Conservation (phyloP, 92 coral and sea anemone species). For the Zoanthus solanderi region DNA sequence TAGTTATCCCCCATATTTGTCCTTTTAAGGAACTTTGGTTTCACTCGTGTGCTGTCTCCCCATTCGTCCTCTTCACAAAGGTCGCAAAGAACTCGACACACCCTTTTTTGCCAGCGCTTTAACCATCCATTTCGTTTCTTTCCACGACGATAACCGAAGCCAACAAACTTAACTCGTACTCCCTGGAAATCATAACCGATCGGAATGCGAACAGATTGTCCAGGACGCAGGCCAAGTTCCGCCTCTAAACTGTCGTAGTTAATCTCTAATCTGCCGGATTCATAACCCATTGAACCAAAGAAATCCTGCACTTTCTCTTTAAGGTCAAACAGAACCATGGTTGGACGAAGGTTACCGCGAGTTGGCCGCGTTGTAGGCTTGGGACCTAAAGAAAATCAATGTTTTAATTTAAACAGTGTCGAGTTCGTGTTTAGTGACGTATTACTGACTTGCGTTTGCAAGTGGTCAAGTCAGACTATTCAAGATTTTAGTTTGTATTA, state of each 20-base stretch:
- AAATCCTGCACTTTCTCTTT: not conserved
- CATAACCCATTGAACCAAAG: not conserved
- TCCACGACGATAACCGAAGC: conserved; percentile 60
- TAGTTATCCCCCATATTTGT: conserved; percentile 83
- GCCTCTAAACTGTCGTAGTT: conserved; percentile 68
- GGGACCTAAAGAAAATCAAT: not conserved
- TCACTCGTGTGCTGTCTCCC: conserved; percentile 57
- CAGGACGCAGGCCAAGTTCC: conserved; percentile 82
- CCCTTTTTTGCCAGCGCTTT: conserved; percentile 83
- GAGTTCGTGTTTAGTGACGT: not conserved
- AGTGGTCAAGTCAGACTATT: no score
- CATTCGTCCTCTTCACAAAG: conserved; percentile 73
- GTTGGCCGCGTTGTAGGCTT: conserved; percentile 1
- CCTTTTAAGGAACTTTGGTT: conserved; percentile 66
- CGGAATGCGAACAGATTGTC: conserved; percentile 81
- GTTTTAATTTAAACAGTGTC: not conserved
- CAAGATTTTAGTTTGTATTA: no score
- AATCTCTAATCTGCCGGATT: conserved; percentile 34
- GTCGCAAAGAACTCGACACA: conserved; percentile 79
- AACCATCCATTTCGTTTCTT: conserved; percentile 58
- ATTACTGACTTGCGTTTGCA: no score
- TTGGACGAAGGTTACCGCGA: not conserved
- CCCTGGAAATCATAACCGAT: conserved; percentile 69
- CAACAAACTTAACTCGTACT: conserved; percentile 77
- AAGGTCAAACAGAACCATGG: conserved; percentile 6